Conservation (phyloP, 1,140 invertebrate species). For the Pseudomyrmex pallidus region DNA sequence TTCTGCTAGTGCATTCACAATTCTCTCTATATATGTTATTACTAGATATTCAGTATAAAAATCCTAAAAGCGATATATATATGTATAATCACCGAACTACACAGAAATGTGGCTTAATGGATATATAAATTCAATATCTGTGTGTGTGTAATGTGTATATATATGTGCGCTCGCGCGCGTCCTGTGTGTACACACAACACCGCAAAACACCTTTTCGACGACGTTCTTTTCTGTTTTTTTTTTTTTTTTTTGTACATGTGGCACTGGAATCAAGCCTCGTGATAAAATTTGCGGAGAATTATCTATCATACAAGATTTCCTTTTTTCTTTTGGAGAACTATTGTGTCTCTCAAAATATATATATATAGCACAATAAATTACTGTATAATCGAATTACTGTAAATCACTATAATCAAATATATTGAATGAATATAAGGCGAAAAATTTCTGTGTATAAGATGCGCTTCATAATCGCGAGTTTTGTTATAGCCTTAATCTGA, state of each 20-base stretch:
- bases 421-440: slow-evolving; percentile 55
- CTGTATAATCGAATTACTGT: not conserved
- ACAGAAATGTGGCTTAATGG: slow-evolving; percentile 2
- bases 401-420: slow-evolving; percentile 25
- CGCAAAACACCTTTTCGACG: too few relatives aligned
- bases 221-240: not conserved
- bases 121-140: too few relatives aligned
- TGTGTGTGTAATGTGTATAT: too few relatives aligned
- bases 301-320: not conserved
- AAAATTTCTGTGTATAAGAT: slow-evolving; percentile 53
- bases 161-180: too few relatives aligned
- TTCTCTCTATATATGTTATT: not conserved
- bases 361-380: slow-evolving; percentile 13
- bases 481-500: slow-evolving; percentile 19
- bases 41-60: slow-evolving; percentile 60
- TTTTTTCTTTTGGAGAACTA: not conserved
- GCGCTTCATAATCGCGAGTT: slow-evolving; percentile 25
- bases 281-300: slow-evolving; percentile 1
- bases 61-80: slow-evolving; percentile 46
- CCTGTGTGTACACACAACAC: too few relatives aligned
- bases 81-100: slow-evolving; percentile 28
- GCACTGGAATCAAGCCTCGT: slow-evolving; percentile 43
- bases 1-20: slow-evolving; percentile 23
- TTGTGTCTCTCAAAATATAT: not conserved
- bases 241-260: slow-evolving; percentile 53